These are phyloP conservation scores for Lepidochrysops patricia DNA, from an alignment of 2,888 invertebrate species.

Conservation along the genomic window DNA sequence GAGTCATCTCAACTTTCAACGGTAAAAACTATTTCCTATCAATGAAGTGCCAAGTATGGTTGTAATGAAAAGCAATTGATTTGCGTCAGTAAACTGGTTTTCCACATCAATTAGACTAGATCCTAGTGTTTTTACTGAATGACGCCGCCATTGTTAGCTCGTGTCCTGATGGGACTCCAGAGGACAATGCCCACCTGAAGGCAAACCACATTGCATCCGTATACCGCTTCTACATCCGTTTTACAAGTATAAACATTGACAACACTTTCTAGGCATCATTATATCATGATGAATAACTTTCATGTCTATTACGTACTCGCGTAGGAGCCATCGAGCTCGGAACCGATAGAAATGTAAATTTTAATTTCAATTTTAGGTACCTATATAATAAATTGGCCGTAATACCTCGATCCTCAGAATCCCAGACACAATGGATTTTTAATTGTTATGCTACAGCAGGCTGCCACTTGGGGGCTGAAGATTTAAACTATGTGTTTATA, in stretches of 20 bases:
- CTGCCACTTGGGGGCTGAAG: too few relatives aligned
- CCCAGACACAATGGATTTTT: too few relatives aligned
- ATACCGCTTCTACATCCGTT: conserved; percentile 22
- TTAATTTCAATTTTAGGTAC: neutral
- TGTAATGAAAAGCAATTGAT: conserved; percentile 21
- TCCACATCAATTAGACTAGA: conserved; percentile 39
- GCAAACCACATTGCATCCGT: conserved; percentile 31
- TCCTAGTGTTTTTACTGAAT: conserved; percentile 49
- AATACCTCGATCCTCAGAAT: too few relatives aligned
- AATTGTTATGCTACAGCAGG: too few relatives aligned
- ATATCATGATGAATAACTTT: neutral
- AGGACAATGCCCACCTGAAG: conserved; percentile 35
- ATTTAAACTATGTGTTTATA: too few relatives aligned
- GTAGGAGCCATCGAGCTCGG: neutral
- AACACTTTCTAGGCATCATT: conserved; percentile 11
- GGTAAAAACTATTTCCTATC: neutral
- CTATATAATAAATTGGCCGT: too few relatives aligned
- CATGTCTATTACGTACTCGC: neutral
- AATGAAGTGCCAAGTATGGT: neutral
- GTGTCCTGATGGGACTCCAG: conserved; percentile 30
- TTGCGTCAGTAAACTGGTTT: conserved; percentile 41
- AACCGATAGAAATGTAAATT: neutral
- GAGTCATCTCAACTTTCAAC: too few relatives aligned
- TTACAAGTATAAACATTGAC: conserved; percentile 17
- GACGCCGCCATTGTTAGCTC: conserved; percentile 32